Evolutionary conservation across 1,140 invertebrate genomes (phyloP).

Genomic region (Wasmannia auropunctata): DNA sequence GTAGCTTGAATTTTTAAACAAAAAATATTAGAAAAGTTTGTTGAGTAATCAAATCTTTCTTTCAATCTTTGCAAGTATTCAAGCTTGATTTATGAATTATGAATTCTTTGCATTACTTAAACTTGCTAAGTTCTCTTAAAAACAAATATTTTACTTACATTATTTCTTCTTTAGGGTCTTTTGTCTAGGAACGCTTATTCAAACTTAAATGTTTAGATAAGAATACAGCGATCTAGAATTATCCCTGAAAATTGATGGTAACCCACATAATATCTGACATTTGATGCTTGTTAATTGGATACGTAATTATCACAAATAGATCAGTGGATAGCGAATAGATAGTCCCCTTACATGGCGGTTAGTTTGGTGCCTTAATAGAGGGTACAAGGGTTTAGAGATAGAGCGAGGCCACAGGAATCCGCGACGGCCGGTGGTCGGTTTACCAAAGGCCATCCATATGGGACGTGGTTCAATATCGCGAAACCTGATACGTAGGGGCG

Average conservation of each 20-base stretch:
- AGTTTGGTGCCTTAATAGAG: slow-evolving; percentile 57
- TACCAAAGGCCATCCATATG: slow-evolving; percentile 53
- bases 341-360: slow-evolving; percentile 41
- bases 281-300: slow-evolving; percentile 33
- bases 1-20: neutral
- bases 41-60: neutral
- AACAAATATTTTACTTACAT: neutral
- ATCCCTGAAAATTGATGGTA: too few species aligned
- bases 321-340: neutral
- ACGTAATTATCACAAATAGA: slow-evolving; percentile 51
- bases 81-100: neutral
- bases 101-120: neutral
- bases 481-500: slow-evolving; percentile 35
- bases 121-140: neutral
- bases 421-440: slow-evolving; percentile 54
- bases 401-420: slow-evolving; percentile 63
- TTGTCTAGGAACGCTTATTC: too few species aligned
- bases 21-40: neutral
- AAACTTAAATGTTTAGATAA: too few species aligned
- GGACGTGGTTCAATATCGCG: slow-evolving; percentile 50
- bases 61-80: neutral
- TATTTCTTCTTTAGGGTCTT: neutral
- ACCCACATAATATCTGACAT: neutral
- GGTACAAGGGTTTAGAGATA: slow-evolving; percentile 56
- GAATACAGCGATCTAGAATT: too few species aligned